phyloP scores from a whole-genome alignment of 2,113 vertebrate species.

The Pygoscelis adeliae region DNA sequence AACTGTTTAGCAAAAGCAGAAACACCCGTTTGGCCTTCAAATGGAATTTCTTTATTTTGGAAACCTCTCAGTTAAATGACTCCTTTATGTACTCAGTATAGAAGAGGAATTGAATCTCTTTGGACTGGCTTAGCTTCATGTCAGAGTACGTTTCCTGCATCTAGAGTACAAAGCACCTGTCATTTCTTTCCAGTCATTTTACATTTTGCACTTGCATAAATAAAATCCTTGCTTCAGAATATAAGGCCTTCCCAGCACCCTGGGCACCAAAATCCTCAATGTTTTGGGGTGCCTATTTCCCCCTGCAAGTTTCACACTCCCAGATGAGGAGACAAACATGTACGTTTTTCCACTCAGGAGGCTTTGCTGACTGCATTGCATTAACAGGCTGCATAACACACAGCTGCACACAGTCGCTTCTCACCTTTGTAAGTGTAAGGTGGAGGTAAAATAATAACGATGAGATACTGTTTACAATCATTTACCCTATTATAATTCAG shows the following conservation, averaged over 20 bases:
- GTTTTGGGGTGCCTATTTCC: background rate
- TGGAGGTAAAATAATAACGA: background rate
- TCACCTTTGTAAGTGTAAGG: background rate
- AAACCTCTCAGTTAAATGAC: background rate
- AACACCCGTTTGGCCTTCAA: background rate
- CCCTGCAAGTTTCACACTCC: background rate
- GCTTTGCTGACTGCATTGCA: background rate
- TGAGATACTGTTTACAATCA: background rate
- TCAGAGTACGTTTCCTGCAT: background rate
- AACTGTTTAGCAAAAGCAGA: background rate
- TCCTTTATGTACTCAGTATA: background rate
- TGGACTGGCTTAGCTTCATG: background rate
- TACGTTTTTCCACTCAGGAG: background rate
- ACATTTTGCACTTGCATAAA: slow-evolving; percentile 3
- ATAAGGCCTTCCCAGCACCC: background rate
- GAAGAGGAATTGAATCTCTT: background rate
- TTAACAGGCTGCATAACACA: background rate
- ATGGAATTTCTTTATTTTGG: background rate
- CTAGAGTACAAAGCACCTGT: background rate
- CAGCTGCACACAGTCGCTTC: background rate
- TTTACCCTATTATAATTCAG: background rate
- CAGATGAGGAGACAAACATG: background rate
- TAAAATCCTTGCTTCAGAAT: background rate
- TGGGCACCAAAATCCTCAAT: background rate
- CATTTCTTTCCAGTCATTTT: slow-evolving; percentile 5